phyloP scores from a whole-genome alignment of 2,797 vertebrate genomes.

The Sus cebifrons region DNA sequence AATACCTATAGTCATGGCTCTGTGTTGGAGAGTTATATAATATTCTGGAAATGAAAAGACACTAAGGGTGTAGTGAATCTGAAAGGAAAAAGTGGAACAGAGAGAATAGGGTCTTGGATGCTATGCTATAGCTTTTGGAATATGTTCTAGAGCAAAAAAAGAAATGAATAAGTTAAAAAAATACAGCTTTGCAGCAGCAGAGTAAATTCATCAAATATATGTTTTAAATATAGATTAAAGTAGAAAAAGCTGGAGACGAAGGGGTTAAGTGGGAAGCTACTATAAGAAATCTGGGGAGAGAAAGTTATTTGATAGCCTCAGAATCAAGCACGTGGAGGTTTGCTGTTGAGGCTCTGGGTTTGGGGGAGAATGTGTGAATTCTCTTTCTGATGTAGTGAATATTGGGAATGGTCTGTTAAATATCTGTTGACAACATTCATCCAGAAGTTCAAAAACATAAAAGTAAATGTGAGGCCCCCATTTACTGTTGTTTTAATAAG shows the following conservation, averaged over 20 bases:
- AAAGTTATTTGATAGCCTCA: not conserved
- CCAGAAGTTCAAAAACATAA: not conserved
- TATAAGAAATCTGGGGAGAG: not conserved
- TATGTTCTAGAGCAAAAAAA: not conserved
- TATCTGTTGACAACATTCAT: not conserved
- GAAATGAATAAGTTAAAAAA: not conserved
- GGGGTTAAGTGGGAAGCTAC: not conserved
- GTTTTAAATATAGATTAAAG: not conserved
- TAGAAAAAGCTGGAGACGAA: not conserved
- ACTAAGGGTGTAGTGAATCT: not conserved
- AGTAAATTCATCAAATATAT: not conserved
- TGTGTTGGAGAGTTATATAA: not conserved
- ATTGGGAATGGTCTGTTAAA: not conserved
- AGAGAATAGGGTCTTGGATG: not conserved
- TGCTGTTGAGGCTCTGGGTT: not conserved
- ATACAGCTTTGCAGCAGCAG: not conserved
- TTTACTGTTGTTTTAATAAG: conserved; percentile 3
- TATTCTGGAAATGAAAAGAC: not conserved
- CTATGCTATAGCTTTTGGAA: not conserved
- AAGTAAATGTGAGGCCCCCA: not conserved
- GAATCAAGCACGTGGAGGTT: not conserved
- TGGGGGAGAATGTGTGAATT: not conserved
- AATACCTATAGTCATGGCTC: not conserved
- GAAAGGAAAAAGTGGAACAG: not conserved
- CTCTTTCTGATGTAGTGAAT: not conserved